Base-by-base conservation (phyloP, 2,888 invertebrate genomes). In the Polyommatus icarus region DNA sequence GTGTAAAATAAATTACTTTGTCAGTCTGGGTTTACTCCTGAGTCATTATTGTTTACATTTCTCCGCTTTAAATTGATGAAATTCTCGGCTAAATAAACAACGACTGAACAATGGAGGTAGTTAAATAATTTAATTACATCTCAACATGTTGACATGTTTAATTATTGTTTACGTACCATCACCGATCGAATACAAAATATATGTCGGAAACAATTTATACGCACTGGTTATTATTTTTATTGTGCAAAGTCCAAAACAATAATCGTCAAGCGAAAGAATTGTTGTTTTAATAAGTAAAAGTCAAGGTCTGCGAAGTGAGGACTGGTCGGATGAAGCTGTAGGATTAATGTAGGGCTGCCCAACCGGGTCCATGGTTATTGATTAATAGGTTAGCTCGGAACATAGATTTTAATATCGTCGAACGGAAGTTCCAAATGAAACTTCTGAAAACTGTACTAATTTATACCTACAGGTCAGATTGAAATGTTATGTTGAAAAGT, bases 251-350 rank as follows among this genome's bases (percentile, higher is more conserved):
- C 78, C 71, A 57, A 73, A 75, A 76, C 75, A 76, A 78, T 78
- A 78, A 81, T 80, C 79, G 80, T 80, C 78, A 78, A 79, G 78
- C 76, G 50, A 79, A 78, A 79, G 81, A 78, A 71, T 75, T 80
- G 78, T 79, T 78, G 71, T 78, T 78, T 79, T 79, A 73, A 76
- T 78, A 79, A 78, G 81, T 81, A 81, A 81, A 81, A 81, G 81
- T 81, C 81, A 81, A 81, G 81, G 81, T 78, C 79, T 46, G 71
- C 18, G 29, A 29, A 67, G 29, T 67, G 67, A 6, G 61, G 80
- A 81, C 81, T 77, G 78, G 78, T 78, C 61, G 59, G 15, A 36
- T 78, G 71, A 73, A 20, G 73, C 4, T 59, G 71, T 12, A 71
- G 46, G 67, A 29, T 8, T 50, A 50, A 29, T 50, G 76, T n/a